Base-by-base conservation (phyloP, 2,797 vertebrate genomes). In the Buphagus erythrorhynchus region DNA sequence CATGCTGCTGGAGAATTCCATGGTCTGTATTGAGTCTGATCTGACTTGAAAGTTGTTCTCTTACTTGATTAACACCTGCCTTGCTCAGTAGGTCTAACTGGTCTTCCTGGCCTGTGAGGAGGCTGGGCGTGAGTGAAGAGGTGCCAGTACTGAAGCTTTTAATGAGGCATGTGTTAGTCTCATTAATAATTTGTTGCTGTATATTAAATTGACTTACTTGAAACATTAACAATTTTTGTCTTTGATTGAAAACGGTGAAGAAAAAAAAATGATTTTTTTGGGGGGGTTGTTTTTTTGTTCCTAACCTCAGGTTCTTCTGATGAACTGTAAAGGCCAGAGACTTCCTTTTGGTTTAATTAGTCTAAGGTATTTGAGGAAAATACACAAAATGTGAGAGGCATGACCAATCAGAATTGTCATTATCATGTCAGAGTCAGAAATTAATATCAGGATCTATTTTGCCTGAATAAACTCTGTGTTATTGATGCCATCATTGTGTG, bases 201-300 rank as follows among this genome's bases (percentile, higher is more conserved):
- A 31, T 59, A 8, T 61, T 67, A n/a, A 31, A 66, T 45, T 58
- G 46, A 38, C 26, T 81, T 66, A 43, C 28, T 82, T 20, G 59
- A 79, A 89, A 40, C 36, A 42, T 33, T 31, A 86, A n/a, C 20
- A 84, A 12, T 28, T 87, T 75, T 31, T 6, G 11, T 15, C 11
- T 76, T 81, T 67, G 35, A 72, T 65, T 59, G 79, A 83, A 93
- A 90, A 88, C 33, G 1, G 35, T 59, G 18, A 21, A 58, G 13
- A 16, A 42, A 49, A 54, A 28, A 8, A 29, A 2, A 1, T 4
- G 0, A 2, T 13, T 24, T 40, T 75, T 16, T 0, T 0, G 1
- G 7, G 1, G 7, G 7, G 18, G 0, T 29, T 31, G 17, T 4
- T 68, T 72, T 81, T 33, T 81, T 54, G 8, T n/a, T 92, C 36